Base-by-base conservation (phyloP, 92 coral and sea anemone species). In the Palythoa heliodiscus region DNA sequence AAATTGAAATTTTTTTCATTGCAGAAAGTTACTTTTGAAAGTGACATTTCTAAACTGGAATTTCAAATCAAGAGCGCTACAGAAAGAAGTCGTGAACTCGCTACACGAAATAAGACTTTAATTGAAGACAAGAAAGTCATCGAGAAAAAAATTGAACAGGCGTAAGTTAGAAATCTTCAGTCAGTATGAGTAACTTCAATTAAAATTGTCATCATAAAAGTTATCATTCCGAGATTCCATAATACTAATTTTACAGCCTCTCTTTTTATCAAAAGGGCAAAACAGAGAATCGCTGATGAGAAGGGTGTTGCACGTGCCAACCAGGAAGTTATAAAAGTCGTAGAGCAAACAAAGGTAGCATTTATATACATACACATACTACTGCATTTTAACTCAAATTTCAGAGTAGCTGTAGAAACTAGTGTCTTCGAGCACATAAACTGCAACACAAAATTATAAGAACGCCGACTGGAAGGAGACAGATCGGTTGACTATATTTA, bases 241-340 rank as follows among this genome's bases (percentile, higher is more conserved):
- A 25, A 47, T 68, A 5, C 68, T 16, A 23, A 61, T 20, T 24
- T 12, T 40, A 3, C 23, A 35, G 14, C 17, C 24, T 69, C 25
- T 11, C 22, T 71, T 40, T 71, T 68, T 57, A 77, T 78, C 71
- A 86, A 12, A 71, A 96, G 99, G 73, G 92, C 93, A 23, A 96
- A 96, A 74, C 95, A 91, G 78, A 90, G 90, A 73, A 69, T 77
- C 10, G 64, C 93, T 2, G 97, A 96, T 22, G 92, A 92, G 70
- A 92, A 92, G 77, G 83, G 92, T 47, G 67, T 92, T 60, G 83
- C 72, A 74, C 93, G 98, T 48, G 90, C 92, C 17, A 76, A 87
- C 22, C 95, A 89, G 40, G 99, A 96, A 70, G 78, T 94, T 73
- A 88, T 92, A 25, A 96, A 96, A 85, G 91, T 96, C 0, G 84